Percentiles rank a stretch among this genome's conserved stretches.
These are phyloP conservation scores for Papilio machaon DNA, from an alignment of 1,140 invertebrate species.

Conservation along the genomic window DNA sequence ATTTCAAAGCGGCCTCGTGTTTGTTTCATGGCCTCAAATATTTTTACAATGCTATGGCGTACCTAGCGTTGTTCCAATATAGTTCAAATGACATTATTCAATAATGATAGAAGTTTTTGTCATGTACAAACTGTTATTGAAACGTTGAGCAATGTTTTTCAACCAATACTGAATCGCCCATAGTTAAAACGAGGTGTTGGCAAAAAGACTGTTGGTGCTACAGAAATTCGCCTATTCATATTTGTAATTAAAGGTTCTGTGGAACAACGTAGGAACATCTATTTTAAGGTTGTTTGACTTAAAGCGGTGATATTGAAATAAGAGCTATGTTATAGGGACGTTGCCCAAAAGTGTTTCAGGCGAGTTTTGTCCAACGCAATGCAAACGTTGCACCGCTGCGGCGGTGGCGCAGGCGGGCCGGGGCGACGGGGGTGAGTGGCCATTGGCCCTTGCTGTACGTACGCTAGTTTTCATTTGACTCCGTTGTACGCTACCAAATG, in stretches of 20 bases:
- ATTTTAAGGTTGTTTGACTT: neutral
- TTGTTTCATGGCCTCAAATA: constrained; percentile 33
- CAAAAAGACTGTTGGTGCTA: neutral
- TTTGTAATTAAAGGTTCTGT: neutral
- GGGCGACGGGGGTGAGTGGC: constrained; percentile 70
- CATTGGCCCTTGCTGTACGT: constrained; percentile 52
- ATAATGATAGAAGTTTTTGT: constrained; percentile 2
- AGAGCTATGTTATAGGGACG: constrained; percentile 58
- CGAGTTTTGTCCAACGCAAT: constrained; percentile 61
- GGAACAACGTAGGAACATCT: neutral
- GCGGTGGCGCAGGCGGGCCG: constrained; percentile 64
- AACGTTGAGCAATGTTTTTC: neutral
- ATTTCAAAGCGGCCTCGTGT: constrained; percentile 32
- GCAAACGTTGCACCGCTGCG: constrained; percentile 70
- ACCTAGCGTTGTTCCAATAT: constrained; percentile 22
- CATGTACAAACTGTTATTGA: neutral
- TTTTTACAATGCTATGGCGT: constrained; percentile 34
- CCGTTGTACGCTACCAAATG: constrained; percentile 8
- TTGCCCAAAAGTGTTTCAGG: constrained; percentile 60
- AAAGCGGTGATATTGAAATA: constrained; percentile 35
- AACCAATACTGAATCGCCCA: neutral
- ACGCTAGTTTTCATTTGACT: constrained; percentile 38
- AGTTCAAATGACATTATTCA: constrained; percentile 30
- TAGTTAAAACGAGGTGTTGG: neutral
- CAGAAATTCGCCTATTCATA: neutral